A percentile compares a stretch with the other conserved stretches of the same genome.
Conservation (phyloP, 1,140 invertebrate species). For the Bursaphelenchus mucronatus region DNA sequence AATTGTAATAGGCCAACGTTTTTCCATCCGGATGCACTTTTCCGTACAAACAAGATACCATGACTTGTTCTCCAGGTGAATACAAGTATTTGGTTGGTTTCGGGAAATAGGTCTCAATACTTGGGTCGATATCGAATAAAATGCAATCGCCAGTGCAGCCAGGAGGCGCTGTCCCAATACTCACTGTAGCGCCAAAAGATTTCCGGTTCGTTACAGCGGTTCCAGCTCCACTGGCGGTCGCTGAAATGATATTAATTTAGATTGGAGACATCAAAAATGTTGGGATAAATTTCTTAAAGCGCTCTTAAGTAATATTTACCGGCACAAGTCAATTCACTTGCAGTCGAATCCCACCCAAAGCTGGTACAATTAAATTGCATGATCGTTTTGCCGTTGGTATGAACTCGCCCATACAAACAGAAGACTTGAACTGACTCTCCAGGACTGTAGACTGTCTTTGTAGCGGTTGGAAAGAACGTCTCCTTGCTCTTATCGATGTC, state of each 20-base stretch:
- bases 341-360: conserved; percentile 3
- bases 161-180: too few relatives aligned
- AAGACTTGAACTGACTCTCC: background rate
- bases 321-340: background rate
- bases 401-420: conserved; percentile 4
- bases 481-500: too few relatives aligned
- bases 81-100: too few relatives aligned
- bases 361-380: background rate
- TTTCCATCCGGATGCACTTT: too few relatives aligned
- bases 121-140: too few relatives aligned
- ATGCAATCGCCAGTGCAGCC: too few relatives aligned
- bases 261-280: too few relatives aligned
- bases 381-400: background rate
- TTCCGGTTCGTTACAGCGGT: background rate
- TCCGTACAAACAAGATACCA: too few relatives aligned
- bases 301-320: background rate
- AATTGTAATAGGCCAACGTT: too few relatives aligned
- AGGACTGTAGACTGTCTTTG: background rate
- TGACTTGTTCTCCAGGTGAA: too few relatives aligned
- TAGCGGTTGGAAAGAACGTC: background rate
- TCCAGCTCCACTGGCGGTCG: background rate
- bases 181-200: background rate
- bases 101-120: too few relatives aligned
- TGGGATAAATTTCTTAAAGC: background rate
- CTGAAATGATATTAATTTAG: conserved; percentile 5